A percentile compares a stretch with the other conserved stretches of the same genome.
phyloP scores from a whole-genome alignment of 2,888 invertebrate genomes.

The Phymatocera aterrima region DNA sequence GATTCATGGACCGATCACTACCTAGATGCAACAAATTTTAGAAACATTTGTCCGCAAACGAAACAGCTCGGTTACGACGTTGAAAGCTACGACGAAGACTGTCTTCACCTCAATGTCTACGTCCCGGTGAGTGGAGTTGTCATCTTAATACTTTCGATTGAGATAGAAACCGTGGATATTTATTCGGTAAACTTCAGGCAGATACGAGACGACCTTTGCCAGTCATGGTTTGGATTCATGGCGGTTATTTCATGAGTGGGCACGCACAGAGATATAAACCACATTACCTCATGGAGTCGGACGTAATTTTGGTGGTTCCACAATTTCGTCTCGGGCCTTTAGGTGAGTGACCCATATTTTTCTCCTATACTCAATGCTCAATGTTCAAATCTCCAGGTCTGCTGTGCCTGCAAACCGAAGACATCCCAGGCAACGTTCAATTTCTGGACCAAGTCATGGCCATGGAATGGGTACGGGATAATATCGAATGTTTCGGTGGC shows the following conservation, averaged over 20 bases:
- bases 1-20: constrained; percentile 68
- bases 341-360: constrained; percentile 63
- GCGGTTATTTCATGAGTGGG: constrained; percentile 73
- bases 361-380: neutral
- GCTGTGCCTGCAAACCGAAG: constrained; percentile 74
- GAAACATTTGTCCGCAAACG: constrained; percentile 69
- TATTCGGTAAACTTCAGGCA: neutral
- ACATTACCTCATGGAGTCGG: constrained; percentile 73
- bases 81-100: constrained; percentile 68
- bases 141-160: neutral
- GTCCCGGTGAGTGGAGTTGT: constrained; percentile 54
- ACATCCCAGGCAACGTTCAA: constrained; percentile 78
- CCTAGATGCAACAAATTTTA: constrained; percentile 67
- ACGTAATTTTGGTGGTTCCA: constrained; percentile 75
- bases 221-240: constrained; percentile 75
- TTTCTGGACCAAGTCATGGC: constrained; percentile 76
- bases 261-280: constrained; percentile 71
- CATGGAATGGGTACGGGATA: constrained; percentile 76
- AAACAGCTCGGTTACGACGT: constrained; percentile 52
- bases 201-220: constrained; percentile 61
- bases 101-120: constrained; percentile 69
- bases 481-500: constrained; percentile 76
- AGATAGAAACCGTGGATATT: neutral
- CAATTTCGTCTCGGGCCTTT: constrained; percentile 76
- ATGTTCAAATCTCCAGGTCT: constrained; percentile 71